These are phyloP conservation scores for Artemia franciscana DNA, from an alignment of 1,140 invertebrate species.

Conservation along the genomic window DNA sequence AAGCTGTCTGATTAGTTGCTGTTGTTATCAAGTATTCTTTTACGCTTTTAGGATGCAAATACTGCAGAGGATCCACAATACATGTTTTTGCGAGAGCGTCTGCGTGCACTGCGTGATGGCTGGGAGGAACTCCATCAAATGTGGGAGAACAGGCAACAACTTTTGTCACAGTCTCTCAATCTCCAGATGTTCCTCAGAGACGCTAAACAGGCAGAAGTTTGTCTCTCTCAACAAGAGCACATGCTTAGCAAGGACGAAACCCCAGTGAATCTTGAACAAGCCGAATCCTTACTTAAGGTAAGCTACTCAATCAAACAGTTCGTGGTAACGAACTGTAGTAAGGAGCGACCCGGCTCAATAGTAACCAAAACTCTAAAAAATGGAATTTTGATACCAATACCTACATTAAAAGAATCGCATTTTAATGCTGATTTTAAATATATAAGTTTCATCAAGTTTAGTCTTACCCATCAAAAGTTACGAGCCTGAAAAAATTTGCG, in stretches of 20 bases:
- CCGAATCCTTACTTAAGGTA: constrained; percentile 76
- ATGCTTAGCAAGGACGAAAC: constrained; percentile 81
- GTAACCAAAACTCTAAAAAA: too few relatives aligned
- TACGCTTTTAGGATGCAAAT: constrained; percentile 36
- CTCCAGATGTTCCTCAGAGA: constrained; percentile 88
- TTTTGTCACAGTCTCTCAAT: constrained; percentile 80
- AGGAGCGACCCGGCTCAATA: too few relatives aligned
- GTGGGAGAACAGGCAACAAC: constrained; percentile 94
- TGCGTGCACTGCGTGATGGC: constrained; percentile 91
- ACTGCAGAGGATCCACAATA: constrained; percentile 89
- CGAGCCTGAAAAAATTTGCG: too few relatives aligned
- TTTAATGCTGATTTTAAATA: too few relatives aligned
- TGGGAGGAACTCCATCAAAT: constrained; percentile 98
- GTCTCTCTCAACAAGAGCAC: constrained; percentile 93
- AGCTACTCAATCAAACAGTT: too few relatives aligned
- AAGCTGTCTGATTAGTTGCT: too few relatives aligned
- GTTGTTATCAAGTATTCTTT: too few relatives aligned
- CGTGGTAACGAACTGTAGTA: too few relatives aligned
- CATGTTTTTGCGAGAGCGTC: constrained; percentile 87
- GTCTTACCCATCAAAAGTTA: too few relatives aligned
- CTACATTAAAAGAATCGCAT: too few relatives aligned
- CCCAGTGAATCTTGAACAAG: constrained; percentile 79
- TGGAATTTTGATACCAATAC: too few relatives aligned
- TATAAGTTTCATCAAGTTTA: too few relatives aligned
- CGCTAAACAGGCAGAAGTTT: constrained; percentile 87